These are phyloP conservation scores for Hyperoplus lanceolatus DNA, from an alignment of 2,797 vertebrate species.

Conservation along the genomic window DNA sequence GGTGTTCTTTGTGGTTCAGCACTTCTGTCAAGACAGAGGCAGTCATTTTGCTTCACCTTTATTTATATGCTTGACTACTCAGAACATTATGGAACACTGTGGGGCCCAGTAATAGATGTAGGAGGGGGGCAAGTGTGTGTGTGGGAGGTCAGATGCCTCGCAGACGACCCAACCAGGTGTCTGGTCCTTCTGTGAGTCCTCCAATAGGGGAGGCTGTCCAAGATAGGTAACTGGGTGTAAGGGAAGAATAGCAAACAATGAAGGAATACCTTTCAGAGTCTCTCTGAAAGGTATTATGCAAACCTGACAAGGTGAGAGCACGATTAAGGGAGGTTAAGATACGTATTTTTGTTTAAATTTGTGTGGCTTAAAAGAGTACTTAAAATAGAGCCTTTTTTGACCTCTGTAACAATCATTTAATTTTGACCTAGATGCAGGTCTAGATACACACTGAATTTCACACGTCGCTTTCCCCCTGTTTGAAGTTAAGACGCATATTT, in stretches of 20 bases:
- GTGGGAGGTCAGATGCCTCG: slow-evolving; percentile 75
- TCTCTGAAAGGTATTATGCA: slow-evolving; percentile 53
- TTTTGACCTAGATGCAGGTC: slow-evolving; percentile 59
- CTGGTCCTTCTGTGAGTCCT: slow-evolving; percentile 60
- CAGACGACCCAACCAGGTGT: slow-evolving; percentile 76
- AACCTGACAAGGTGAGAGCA: slow-evolving; percentile 46
- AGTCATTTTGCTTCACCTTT: slow-evolving; percentile 96
- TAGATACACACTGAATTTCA: slow-evolving; percentile 40
- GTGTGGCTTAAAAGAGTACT: slow-evolving; percentile 29
- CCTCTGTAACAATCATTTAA: slow-evolving; percentile 60
- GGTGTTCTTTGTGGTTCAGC: slow-evolving; percentile 97
- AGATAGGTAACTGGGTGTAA: slow-evolving; percentile 48
- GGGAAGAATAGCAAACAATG: slow-evolving; percentile 55
- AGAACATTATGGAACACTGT: slow-evolving; percentile 89
- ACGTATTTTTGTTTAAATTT: slow-evolving; percentile 18
- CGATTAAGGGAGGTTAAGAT: slow-evolving; percentile 11
- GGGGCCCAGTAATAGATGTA: slow-evolving; percentile 82
- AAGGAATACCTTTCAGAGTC: slow-evolving; percentile 44
- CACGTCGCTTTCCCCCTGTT: slow-evolving; percentile 53
- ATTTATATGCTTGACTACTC: slow-evolving; percentile 98
- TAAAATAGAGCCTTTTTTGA: slow-evolving; percentile 45
- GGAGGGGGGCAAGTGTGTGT: slow-evolving; percentile 67
- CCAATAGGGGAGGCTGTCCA: slow-evolving; percentile 49
- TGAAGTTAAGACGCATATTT: slow-evolving; percentile 60
- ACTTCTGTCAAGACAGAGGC: slow-evolving; percentile 96